Percentiles rank a stretch among this genome's conserved stretches.
Conservation (phyloP, 53 echinoderm and acorn worm species). For the Holothuria leucospilota region DNA sequence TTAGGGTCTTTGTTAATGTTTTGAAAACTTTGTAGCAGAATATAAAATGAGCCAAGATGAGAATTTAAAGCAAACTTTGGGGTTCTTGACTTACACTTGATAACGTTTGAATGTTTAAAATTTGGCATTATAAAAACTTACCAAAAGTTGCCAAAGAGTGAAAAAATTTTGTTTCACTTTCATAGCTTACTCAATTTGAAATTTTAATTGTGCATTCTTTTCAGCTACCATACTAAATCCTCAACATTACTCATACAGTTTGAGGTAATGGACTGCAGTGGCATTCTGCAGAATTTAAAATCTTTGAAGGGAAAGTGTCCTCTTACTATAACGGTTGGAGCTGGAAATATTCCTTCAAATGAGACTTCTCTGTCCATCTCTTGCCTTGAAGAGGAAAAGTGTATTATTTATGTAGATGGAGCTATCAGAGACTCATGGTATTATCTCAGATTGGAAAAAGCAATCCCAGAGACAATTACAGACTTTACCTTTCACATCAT, state of each 20-base stretch:
- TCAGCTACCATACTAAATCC: conserved; percentile 55
- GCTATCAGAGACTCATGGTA: conserved; percentile 69
- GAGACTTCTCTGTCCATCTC: background rate
- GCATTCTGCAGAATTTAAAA: conserved; percentile 8
- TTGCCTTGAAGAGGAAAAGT: background rate
- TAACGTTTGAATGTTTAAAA: too few relatives aligned
- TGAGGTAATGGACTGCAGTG: conserved; percentile 40
- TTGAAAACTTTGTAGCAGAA: too few relatives aligned
- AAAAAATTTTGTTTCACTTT: too few relatives aligned
- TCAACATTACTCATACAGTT: conserved; percentile 32
- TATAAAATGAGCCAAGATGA: too few relatives aligned
- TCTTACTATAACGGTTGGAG: conserved; percentile 44
- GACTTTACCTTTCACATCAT: conserved; percentile 53
- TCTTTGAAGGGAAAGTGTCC: conserved; percentile 59
- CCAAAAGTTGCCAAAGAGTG: too few relatives aligned
- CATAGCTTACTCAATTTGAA: too few relatives aligned
- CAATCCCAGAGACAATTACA: background rate
- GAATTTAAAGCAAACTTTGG: too few relatives aligned
- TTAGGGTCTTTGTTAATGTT: too few relatives aligned
- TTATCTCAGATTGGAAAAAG: conserved; percentile 70
- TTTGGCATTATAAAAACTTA: too few relatives aligned
- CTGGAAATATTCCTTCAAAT: conserved; percentile 48
- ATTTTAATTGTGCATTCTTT: too few relatives aligned
- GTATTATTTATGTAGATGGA: conserved; percentile 1
- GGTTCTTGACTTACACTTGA: too few relatives aligned